These are phyloP conservation scores for Gnathochromis pfefferi DNA, from an alignment of 2,113 vertebrate genomes.

Conservation along the genomic window DNA sequence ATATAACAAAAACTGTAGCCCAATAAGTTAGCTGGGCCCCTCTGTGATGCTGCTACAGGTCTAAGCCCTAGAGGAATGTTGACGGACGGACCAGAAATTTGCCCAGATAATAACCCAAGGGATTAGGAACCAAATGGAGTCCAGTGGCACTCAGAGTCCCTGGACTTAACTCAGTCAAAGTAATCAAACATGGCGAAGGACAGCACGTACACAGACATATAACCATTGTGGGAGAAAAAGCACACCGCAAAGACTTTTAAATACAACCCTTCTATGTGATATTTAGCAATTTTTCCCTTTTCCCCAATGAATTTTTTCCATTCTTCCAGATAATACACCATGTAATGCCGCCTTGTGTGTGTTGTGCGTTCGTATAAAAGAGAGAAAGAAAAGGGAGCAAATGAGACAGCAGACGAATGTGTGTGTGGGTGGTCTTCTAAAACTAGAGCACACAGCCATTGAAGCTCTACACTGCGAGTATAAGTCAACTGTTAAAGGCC, in stretches of 20 bases:
- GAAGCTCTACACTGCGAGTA: slow-evolving; percentile 82
- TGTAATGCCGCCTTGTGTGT: not conserved
- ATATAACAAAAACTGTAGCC: not conserved
- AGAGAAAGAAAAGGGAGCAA: slow-evolving; percentile 72
- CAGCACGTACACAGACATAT: not conserved
- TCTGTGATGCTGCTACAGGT: not conserved
- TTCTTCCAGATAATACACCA: not conserved
- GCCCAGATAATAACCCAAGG: slow-evolving; percentile 56
- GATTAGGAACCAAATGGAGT: slow-evolving; percentile 57
- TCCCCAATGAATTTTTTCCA: not conserved
- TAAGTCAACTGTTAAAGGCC: slow-evolving; percentile 93
- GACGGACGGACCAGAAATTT: not conserved
- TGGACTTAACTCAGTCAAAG: not conserved
- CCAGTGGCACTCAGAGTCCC: not conserved
- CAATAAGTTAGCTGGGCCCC: not conserved
- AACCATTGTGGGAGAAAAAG: not conserved
- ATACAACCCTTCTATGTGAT: not conserved
- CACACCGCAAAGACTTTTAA: not conserved
- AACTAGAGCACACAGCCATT: slow-evolving; percentile 63
- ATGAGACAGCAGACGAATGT: slow-evolving; percentile 82
- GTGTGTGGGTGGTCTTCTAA: slow-evolving; percentile 82
- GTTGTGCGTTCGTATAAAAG: slow-evolving; percentile 66
- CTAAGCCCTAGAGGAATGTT: not conserved
- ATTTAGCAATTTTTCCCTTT: not conserved
- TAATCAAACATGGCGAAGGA: slow-evolving; percentile 1